Percentiles rank a stretch among this genome's conserved stretches.
Evolutionary conservation across 2,888 invertebrate species (phyloP).

Genomic region (Biston betularia): DNA sequence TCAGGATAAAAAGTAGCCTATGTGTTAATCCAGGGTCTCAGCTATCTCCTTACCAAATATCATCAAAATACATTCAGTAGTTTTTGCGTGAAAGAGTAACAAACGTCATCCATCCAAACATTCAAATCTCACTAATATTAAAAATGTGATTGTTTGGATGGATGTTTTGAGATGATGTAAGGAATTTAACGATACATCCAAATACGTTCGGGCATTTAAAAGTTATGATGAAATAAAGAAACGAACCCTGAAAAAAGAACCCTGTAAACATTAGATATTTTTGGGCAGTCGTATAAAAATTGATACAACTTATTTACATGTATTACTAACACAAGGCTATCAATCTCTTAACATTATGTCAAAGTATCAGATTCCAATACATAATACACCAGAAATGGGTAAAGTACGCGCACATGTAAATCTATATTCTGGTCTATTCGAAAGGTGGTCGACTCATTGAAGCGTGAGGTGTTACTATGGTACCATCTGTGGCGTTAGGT

Average conservation of each 20-base stretch:
- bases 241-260: too few species aligned
- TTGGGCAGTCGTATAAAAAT: not conserved
- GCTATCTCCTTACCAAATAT: too few species aligned
- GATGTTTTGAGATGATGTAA: too few species aligned
- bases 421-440: slow-evolving; percentile 52
- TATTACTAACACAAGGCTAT: slow-evolving; percentile 17
- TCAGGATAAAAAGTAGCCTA: too few species aligned
- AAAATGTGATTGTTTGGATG: too few species aligned
- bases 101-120: too few species aligned
- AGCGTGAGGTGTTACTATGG: slow-evolving; percentile 44
- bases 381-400: slow-evolving; percentile 35
- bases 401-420: slow-evolving; percentile 36
- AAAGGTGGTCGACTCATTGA: slow-evolving; percentile 51
- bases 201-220: not conserved
- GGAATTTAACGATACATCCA: not conserved
- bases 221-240: too few species aligned
- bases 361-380: slow-evolving; percentile 29
- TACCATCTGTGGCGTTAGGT: slow-evolving; percentile 39
- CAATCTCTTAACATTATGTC: slow-evolving; percentile 27
- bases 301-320: not conserved
- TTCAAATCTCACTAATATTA: too few species aligned
- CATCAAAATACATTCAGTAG: too few species aligned
- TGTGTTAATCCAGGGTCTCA: too few species aligned
- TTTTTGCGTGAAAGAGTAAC: too few species aligned
- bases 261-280: too few species aligned